phyloP scores from a whole-genome alignment of 2,113 vertebrate species.

The Gopherus evgoodei region DNA sequence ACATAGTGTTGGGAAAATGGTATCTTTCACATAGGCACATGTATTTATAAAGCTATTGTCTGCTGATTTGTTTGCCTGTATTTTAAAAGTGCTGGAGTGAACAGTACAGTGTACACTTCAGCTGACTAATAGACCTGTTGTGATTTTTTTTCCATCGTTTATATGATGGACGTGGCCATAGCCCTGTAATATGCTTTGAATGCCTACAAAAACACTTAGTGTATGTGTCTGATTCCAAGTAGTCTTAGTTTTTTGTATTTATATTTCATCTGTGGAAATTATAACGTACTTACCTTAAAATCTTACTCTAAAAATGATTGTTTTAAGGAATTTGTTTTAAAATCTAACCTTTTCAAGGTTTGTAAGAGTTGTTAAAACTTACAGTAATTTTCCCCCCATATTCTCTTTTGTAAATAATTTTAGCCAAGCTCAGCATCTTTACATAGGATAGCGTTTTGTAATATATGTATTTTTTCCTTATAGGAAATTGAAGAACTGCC shows the following conservation, averaged over 20 bases:
- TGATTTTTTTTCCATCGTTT: neutral
- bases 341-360: neutral
- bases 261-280: neutral
- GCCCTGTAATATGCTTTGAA: neutral
- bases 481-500: conserved; percentile 81
- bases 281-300: neutral
- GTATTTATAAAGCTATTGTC: accelerated
- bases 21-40: accelerated
- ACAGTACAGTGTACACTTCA: neutral
- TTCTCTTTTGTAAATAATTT: neutral
- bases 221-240: neutral
- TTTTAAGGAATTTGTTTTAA: neutral
- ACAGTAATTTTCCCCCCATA: neutral
- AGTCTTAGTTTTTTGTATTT: neutral
- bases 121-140: neutral
- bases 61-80: neutral
- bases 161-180: neutral
- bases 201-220: neutral
- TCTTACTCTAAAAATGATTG: neutral
- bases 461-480: conserved; percentile 36
- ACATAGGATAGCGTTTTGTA: neutral
- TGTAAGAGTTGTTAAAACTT: neutral
- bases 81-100: neutral
- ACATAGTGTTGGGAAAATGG: neutral
- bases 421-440: neutral